Evolutionary conservation across 2,113 vertebrate species (phyloP).

Genomic region (Alethe diademata): DNA sequence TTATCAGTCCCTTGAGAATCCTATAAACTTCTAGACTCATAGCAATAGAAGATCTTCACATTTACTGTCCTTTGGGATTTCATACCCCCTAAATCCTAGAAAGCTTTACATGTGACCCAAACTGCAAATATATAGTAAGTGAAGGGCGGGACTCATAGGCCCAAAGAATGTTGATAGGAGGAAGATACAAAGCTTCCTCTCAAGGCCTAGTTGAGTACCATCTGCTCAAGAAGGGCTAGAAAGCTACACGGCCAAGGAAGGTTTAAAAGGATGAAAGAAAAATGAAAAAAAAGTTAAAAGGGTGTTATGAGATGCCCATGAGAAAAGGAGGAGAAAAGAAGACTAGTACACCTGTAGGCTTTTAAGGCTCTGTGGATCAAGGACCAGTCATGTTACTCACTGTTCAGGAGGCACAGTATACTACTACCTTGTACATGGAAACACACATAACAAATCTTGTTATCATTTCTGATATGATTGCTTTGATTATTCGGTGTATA

Average conservation of each 20-base stretch:
- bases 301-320: not conserved
- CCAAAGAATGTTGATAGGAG: not conserved
- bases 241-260: not conserved
- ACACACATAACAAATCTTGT: not conserved
- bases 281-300: not conserved
- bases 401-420: not conserved
- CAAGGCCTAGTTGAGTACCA: not conserved
- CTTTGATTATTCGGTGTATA: not conserved
- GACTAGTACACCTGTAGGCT: accelerated
- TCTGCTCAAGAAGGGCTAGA: not conserved
- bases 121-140: not conserved
- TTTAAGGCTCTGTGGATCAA: not conserved
- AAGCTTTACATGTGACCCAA: not conserved
- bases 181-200: not conserved
- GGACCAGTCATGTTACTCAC: not conserved
- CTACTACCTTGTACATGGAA: not conserved
- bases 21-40: not conserved
- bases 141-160: not conserved
- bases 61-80: not conserved
- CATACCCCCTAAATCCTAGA: not conserved
- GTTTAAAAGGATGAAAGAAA: not conserved
- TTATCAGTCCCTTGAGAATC: not conserved
- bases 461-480: not conserved
- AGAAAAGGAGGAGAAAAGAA: not conserved
- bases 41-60: not conserved